Conservation (phyloP, 2,797 vertebrate species). For the Numenius phaeopus region DNA sequence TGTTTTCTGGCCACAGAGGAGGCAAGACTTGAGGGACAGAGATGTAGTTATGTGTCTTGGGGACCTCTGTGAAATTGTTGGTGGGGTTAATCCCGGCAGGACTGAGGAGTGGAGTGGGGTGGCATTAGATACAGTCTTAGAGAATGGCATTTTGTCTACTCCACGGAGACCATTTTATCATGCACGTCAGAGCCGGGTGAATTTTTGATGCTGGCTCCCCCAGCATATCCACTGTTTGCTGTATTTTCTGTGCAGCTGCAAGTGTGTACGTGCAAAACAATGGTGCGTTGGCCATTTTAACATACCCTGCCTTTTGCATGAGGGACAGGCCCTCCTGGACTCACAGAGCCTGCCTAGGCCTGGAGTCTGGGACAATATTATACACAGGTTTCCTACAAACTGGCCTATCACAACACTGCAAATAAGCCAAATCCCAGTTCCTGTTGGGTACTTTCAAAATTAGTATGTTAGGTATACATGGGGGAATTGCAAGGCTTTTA, state of each 20-base stretch:
- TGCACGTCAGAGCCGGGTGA: rapidly evolving
- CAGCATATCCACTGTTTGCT: neutral
- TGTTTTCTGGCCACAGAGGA: neutral
- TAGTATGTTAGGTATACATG: neutral
- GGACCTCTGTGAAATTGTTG: neutral
- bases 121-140: neutral
- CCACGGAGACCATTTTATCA: neutral
- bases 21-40: neutral
- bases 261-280: neutral
- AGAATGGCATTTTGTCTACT: neutral
- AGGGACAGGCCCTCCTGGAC: neutral
- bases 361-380: neutral
- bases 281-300: neutral
- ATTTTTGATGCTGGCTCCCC: neutral
- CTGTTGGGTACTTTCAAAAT: neutral
- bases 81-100: neutral
- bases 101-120: neutral
- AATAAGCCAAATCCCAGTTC: neutral
- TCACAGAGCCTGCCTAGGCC: neutral
- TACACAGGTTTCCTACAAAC: neutral
- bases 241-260: neutral
- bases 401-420: neutral
- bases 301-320: neutral
- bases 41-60: neutral
- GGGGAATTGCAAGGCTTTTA: neutral